Conservation (phyloP, 2,888 invertebrate genomes). For the Drosophila phalerata region DNA sequence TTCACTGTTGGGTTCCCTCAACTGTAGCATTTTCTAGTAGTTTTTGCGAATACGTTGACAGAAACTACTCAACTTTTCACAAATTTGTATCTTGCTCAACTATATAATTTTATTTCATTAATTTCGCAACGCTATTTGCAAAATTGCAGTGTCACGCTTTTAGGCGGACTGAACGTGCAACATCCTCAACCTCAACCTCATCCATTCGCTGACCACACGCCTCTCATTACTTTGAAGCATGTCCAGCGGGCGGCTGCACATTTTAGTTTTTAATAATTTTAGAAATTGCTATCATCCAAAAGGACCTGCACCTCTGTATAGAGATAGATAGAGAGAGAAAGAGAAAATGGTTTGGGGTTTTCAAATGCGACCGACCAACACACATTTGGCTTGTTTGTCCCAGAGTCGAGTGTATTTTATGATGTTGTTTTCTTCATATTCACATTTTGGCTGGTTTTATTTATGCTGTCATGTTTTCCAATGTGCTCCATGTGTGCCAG, state of each 20-base stretch:
- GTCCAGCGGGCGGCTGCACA: slow-evolving; percentile 57
- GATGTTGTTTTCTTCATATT: slow-evolving; percentile 69
- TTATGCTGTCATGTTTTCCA: slow-evolving; percentile 53
- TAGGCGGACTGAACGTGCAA: not conserved
- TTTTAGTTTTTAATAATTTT: slow-evolving; percentile 73
- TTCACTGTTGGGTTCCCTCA: not conserved
- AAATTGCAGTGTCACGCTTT: slow-evolving; percentile 37
- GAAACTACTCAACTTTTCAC: slow-evolving; percentile 10
- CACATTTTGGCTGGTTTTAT: slow-evolving; percentile 36
- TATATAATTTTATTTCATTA: slow-evolving; percentile 63
- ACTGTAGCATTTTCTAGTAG: not conserved
- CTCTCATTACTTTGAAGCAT: slow-evolving; percentile 63
- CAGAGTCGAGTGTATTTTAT: slow-evolving; percentile 42
- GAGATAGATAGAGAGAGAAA: not conserved
- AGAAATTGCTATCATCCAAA: slow-evolving; percentile 59
- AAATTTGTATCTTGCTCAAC: slow-evolving; percentile 29
- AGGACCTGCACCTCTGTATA: not conserved
- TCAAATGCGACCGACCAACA: slow-evolving; percentile 26
- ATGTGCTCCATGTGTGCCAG: slow-evolving; percentile 38
- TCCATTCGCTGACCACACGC: slow-evolving; percentile 20
- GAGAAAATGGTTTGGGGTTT: slow-evolving; percentile 18
- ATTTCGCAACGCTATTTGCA: slow-evolving; percentile 38
- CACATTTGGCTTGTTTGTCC: slow-evolving; percentile 34
- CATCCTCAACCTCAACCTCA: slow-evolving; percentile 17
- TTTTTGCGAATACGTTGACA: slow-evolving; percentile 36